Evolutionary conservation across 2,113 vertebrate genomes (phyloP), one percentile per base, ranked within the genome.

Genomic region (Nothobranchius kuhntae): DNA sequence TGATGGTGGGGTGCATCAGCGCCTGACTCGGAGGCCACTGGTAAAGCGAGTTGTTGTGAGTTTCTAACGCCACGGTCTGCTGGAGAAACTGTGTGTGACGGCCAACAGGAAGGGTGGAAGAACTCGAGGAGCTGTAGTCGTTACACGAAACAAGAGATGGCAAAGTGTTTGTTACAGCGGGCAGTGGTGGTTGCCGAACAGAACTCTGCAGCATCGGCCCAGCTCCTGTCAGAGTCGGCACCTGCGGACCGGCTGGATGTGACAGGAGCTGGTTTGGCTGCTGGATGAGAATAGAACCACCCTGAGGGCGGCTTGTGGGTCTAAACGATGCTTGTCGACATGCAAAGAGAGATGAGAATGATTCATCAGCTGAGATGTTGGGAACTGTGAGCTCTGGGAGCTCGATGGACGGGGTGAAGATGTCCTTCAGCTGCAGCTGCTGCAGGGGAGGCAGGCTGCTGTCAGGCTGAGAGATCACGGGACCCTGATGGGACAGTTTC

Each of bases 381-480:
- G 82, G 80, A 24, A 84, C 36, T 2, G 75, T 53, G 53, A 88
- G 72, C 3, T 79, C 68, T 3, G 86, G 82, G 6, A 87, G 76
- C 55, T 88, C 85, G 1, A 88, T 57, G 0, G 82, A 76, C 0
- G 75, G 75, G 53, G 75, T 82, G 81, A 89, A 91, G 15, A 92
- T 80, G 50, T 90, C 82, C 3, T 61, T 74, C 4, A 91, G 75
- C 69, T 91, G 87, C 44, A 89, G 86, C 61, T 87, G 84, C 17
- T 86, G 81, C 0, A 80, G 64, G 0, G 56, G 44, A 0, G 75
- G 78, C 61, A 77, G 46, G 46, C 13, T 60, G 26, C 30, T 3
- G 10, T 72, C 48, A 0, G 75, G 30, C 0, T 14, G 36, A 1
- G 56, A 0, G 1, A 64, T 45, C 0, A 36, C 52, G 3, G 72